Percentiles rank a stretch among this genome's conserved stretches.
Conservation (phyloP, 2,888 invertebrate species). For the Antheraea yamamai region DNA sequence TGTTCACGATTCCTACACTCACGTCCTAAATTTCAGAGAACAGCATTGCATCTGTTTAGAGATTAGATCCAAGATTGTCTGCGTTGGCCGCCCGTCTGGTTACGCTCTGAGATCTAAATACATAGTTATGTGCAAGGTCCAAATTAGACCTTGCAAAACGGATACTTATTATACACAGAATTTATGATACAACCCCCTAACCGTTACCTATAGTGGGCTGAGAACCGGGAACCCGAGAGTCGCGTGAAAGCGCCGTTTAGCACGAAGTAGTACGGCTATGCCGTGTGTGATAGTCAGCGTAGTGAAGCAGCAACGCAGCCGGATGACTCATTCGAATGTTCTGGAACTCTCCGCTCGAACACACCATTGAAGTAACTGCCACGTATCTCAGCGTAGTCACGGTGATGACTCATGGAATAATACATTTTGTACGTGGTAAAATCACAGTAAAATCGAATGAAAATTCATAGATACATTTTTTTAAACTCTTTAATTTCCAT, state of each 20-base stretch:
- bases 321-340: conserved; percentile 46
- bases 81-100: conserved; percentile 32
- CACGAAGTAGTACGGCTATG: conserved; percentile 50
- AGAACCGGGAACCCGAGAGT: conserved; percentile 67
- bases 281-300: conserved; percentile 37
- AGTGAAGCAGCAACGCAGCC: conserved; percentile 42
- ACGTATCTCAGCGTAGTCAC: conserved; percentile 61
- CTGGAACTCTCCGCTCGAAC: conserved; percentile 52
- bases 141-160: conserved; percentile 49
- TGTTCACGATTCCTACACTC: conserved; percentile 8
- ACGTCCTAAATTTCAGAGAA: conserved; percentile 3
- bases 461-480: conserved; percentile 60
- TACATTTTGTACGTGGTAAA: conserved; percentile 74
- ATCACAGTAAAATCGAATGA: conserved; percentile 58
- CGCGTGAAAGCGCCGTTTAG: conserved; percentile 52
- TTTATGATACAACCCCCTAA: conserved; percentile 63
- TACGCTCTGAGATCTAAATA: conserved; percentile 67
- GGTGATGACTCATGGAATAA: conserved; percentile 79
- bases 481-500: conserved; percentile 71
- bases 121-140: conserved; percentile 66
- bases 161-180: background rate
- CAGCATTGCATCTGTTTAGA: background rate
- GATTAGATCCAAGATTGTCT: conserved; percentile 32
- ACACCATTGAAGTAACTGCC: conserved; percentile 56
- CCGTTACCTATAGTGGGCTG: conserved; percentile 80